Evolutionary conservation across 2,113 vertebrate genomes (phyloP).

Genomic region (Phalacrocorax aristotelis): DNA sequence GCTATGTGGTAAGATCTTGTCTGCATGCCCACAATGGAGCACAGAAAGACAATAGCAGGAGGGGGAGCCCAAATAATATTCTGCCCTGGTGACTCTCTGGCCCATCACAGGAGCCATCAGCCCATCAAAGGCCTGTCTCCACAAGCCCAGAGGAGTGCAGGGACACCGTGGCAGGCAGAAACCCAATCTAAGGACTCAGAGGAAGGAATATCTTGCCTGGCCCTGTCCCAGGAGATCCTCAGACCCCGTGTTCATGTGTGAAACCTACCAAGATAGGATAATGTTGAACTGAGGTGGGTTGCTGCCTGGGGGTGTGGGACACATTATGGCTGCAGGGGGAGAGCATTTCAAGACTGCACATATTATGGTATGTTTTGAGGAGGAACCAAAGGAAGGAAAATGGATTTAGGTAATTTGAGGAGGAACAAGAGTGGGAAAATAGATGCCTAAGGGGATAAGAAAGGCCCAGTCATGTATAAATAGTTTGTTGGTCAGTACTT

Average conservation of each 20-base stretch:
- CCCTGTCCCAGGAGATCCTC: neutral
- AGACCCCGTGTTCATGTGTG: neutral
- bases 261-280: neutral
- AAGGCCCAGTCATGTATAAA: neutral
- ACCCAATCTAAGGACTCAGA: neutral
- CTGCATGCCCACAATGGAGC: neutral
- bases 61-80: neutral
- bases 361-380: neutral
- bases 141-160: neutral
- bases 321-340: neutral
- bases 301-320: neutral
- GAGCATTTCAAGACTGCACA: neutral
- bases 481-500: neutral
- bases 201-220: neutral
- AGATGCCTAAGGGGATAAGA: neutral
- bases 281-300: neutral
- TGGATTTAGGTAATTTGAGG: neutral
- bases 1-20: neutral
- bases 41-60: accelerated
- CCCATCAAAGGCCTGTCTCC: no score
- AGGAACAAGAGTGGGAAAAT: neutral
- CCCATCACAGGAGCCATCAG: neutral
- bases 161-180: neutral
- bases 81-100: neutral
- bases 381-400: neutral